These are phyloP conservation scores for Dipodomys merriami DNA, from an alignment of 2,113 vertebrate genomes.

Conservation along the genomic window DNA sequence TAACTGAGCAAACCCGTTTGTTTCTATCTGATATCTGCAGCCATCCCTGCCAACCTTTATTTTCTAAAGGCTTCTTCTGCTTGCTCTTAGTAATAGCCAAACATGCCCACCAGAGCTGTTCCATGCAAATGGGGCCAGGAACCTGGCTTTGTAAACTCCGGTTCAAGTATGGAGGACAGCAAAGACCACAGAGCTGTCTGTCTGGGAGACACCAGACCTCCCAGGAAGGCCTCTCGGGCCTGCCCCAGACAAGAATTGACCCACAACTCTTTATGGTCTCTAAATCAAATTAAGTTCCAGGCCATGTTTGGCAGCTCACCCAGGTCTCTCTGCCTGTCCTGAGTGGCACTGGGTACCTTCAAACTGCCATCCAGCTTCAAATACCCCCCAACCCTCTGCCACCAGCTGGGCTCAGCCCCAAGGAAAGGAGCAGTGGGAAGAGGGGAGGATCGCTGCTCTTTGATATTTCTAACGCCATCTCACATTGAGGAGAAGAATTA, in stretches of 20 bases:
- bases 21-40: background rate
- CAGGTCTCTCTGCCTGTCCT: background rate
- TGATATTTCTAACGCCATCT: background rate
- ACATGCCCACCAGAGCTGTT: background rate
- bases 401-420: too few relatives aligned
- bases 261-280: background rate
- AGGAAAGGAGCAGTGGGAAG: background rate
- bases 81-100: background rate
- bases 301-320: background rate
- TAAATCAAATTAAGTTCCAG: background rate
- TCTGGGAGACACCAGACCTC: rapidly evolving
- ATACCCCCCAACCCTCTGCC: background rate
- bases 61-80: background rate
- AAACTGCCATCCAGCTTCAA: background rate
- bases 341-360: too few relatives aligned
- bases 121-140: background rate
- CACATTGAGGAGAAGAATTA: too few relatives aligned
- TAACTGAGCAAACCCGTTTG: too few relatives aligned
- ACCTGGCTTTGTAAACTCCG: too few relatives aligned
- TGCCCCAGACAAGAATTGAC: background rate
- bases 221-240: rapidly evolving
- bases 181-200: too few relatives aligned
- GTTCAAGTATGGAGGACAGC: too few relatives aligned
- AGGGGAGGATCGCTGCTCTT: background rate
- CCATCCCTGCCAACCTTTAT: background rate